Conservation (phyloP, 2,888 invertebrate genomes). For the Cheilosia vulpina region DNA sequence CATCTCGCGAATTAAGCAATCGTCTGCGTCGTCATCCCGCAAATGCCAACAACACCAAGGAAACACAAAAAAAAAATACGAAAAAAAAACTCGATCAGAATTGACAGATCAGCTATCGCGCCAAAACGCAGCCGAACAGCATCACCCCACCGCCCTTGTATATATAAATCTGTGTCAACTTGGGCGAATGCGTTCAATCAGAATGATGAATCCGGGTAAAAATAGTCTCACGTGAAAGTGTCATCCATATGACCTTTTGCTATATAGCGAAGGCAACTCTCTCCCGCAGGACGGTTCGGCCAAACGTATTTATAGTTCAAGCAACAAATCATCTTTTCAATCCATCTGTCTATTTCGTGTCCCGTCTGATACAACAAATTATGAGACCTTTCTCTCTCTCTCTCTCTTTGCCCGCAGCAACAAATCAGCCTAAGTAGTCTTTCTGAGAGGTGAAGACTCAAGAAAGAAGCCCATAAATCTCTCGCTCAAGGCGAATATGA, state of each 20-base stretch:
- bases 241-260: constrained; percentile 62
- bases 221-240: constrained; percentile 63
- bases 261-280: not conserved
- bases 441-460: constrained; percentile 9
- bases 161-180: constrained; percentile 21
- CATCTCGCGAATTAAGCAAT: constrained; percentile 72
- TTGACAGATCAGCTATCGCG: constrained; percentile 73
- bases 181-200: constrained; percentile 59
- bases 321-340: constrained; percentile 73
- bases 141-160: not conserved
- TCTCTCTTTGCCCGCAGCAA: not conserved
- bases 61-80: not conserved
- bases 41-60: constrained; percentile 51
- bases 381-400: constrained; percentile 34
- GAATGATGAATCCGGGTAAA: constrained; percentile 46
- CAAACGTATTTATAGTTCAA: constrained; percentile 59
- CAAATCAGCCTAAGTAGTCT: constrained; percentile 31
- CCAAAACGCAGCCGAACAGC: constrained; percentile 61
- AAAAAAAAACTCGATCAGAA: constrained; percentile 32
- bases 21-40: constrained; percentile 57
- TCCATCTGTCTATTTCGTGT: constrained; percentile 73
- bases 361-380: constrained; percentile 72
- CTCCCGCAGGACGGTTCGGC: not conserved
- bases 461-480: constrained; percentile 48
- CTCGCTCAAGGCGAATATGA: constrained; percentile 48